Conservation (phyloP, 2,113 vertebrate species). For the Malurus cyaneus region DNA sequence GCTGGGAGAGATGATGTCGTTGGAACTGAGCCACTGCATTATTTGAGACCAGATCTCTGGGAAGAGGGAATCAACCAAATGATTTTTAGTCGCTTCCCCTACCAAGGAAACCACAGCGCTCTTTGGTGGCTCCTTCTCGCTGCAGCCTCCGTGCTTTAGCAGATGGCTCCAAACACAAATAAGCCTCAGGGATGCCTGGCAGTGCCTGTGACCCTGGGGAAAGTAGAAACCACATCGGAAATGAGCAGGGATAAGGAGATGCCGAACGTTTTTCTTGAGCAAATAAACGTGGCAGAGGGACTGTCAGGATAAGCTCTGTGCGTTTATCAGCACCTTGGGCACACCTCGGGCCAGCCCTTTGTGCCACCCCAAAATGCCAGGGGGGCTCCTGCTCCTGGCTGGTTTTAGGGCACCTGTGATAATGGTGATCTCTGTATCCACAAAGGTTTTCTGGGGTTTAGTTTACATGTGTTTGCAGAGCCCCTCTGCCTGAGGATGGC, state of each 20-base stretch:
- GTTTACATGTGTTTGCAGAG: not conserved
- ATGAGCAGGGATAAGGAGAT: not conserved
- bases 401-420: not conserved
- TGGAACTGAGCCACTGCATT: not conserved
- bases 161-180: conserved; percentile 18
- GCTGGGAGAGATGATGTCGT: not conserved
- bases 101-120: not conserved
- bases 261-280: not conserved
- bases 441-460: not conserved
- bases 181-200: not conserved
- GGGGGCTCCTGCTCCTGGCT: not conserved
- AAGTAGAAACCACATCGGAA: not conserved
- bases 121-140: not conserved
- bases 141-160: not conserved
- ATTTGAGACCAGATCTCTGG: not conserved
- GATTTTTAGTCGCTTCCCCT: not conserved
- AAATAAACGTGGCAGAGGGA: not conserved
- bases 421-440: rapidly evolving
- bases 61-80: not conserved
- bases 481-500: not conserved
- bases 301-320: not conserved
- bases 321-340: rapidly evolving
- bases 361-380: rapidly evolving
- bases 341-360: not conserved
- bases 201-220: conserved; percentile 10